These are phyloP conservation scores for Parazoanthus swiftii DNA, from an alignment of 92 coral and sea anemone genomes.

Conservation along the genomic window DNA sequence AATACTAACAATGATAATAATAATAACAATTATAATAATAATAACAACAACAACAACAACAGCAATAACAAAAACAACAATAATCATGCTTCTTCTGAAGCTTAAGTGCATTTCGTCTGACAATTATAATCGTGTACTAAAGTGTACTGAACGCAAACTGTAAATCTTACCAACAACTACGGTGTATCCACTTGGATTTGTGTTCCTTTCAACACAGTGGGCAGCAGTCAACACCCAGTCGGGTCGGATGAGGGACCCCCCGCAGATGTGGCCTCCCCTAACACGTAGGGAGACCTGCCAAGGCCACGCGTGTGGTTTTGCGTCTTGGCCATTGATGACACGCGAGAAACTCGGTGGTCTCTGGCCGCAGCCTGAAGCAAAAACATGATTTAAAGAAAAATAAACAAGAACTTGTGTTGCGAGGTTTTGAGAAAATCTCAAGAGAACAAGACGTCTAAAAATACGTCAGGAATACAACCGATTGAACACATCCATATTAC, in stretches of 20 bases:
- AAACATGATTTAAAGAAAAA: neutral
- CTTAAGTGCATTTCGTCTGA: no score
- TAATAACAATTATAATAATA: no score
- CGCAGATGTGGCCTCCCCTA: conserved; percentile 30
- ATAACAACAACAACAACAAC: no score
- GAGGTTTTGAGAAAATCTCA: neutral
- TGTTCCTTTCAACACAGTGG: conserved; percentile 22
- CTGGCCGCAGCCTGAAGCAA: conserved; percentile 22
- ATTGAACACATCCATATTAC: no score
- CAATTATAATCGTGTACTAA: no score
- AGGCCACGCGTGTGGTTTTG: conserved; percentile 30
- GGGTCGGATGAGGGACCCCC: conserved; percentile 36
- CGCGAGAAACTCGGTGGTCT: conserved; percentile 26
- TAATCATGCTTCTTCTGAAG: neutral
- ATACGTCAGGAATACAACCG: neutral
- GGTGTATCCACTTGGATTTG: conserved; percentile 30
- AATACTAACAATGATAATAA: no score
- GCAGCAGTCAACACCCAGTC: conserved; percentile 43
- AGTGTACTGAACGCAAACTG: no score
- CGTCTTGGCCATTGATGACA: conserved; percentile 37
- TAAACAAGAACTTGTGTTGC: neutral
- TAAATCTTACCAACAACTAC: conserved; percentile 32
- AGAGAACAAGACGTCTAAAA: neutral
- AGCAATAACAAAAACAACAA: no score
- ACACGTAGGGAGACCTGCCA: conserved; percentile 39